phyloP scores from a whole-genome alignment of 1,140 invertebrate species.

The Saccostrea cuccullata region DNA sequence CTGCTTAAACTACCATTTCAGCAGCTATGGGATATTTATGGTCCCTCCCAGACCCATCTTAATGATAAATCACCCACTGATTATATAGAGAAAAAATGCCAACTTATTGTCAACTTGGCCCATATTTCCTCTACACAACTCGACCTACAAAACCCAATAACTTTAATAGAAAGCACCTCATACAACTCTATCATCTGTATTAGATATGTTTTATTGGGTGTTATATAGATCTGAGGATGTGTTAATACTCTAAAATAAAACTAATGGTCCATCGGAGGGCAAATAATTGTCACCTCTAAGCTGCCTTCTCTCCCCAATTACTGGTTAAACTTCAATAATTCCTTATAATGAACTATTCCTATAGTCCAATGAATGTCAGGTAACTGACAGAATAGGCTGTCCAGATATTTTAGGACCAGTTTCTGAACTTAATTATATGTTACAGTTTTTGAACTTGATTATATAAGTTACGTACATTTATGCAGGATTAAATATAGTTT shows the following conservation, averaged over 20 bases:
- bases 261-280: not conserved
- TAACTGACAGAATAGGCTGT: too few species aligned
- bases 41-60: not conserved
- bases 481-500: too few species aligned
- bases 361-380: too few species aligned
- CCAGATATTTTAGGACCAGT: too few species aligned
- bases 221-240: not conserved
- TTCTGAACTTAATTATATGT: too few species aligned
- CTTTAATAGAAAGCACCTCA: not conserved
- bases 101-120: not conserved
- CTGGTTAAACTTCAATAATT: not conserved
- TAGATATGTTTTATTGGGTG: not conserved
- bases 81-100: not conserved
- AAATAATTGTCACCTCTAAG: not conserved
- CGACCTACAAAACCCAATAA: not conserved
- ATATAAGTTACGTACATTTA: too few species aligned
- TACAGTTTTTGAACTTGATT: too few species aligned
- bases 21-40: not conserved
- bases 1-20: not conserved
- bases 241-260: not conserved
- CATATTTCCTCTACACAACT: not conserved
- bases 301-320: not conserved
- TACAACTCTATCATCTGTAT: not conserved
- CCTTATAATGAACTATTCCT: too few species aligned
- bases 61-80: constrained; percentile 13